These are phyloP conservation scores for Scopus umbretta DNA, from an alignment of 2,113 vertebrate species.

Conservation along the genomic window DNA sequence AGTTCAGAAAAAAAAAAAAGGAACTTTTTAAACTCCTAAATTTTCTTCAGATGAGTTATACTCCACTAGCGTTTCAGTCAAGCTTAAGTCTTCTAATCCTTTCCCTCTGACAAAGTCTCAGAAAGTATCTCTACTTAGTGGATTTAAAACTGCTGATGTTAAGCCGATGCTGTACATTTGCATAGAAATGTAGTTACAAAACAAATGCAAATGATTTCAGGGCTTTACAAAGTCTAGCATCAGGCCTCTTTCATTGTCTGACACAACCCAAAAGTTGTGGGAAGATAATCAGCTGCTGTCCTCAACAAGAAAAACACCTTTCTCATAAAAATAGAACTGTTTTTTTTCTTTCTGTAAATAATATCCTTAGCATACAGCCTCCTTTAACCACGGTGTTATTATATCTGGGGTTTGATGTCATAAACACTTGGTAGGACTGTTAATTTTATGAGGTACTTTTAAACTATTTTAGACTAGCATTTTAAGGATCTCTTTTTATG, in stretches of 20 bases:
- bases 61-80: not conserved
- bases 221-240: not conserved
- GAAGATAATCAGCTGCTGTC: not conserved
- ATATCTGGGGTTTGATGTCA: conserved; percentile 9
- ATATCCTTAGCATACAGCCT: not conserved
- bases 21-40: not conserved
- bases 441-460: conserved; percentile 27
- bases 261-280: not conserved
- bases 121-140: conserved; percentile 26
- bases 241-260: not conserved
- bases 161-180: conserved; percentile 1
- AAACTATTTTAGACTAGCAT: not conserved
- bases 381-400: not conserved
- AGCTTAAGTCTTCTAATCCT: conserved; percentile 39
- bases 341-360: conserved; percentile 8
- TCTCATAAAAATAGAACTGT: not conserved
- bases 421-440: conserved; percentile 16
- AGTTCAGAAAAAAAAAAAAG: not conserved
- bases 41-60: not conserved
- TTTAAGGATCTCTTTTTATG: not conserved
- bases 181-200: conserved; percentile 52
- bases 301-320: not conserved
- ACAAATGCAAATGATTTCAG: conserved; percentile 45
- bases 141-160: conserved; percentile 34
- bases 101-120: conserved; percentile 7